These are phyloP conservation scores for Polyploca ridens DNA, from an alignment of 2,888 invertebrate species.

Conservation along the genomic window DNA sequence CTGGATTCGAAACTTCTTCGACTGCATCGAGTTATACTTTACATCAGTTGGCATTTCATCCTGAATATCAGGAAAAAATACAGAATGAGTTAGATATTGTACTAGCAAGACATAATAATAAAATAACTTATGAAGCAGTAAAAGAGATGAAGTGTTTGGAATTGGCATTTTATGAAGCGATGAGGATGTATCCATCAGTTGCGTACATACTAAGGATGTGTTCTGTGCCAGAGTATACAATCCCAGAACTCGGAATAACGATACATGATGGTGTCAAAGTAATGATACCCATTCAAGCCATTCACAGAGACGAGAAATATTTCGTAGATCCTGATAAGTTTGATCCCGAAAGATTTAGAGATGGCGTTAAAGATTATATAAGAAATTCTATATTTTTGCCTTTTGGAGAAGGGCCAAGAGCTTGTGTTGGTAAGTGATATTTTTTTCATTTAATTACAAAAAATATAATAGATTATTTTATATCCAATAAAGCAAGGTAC, in stretches of 20 bases:
- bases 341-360: conserved; percentile 67
- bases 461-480: too few relatives aligned
- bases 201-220: conserved; percentile 68
- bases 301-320: conserved; percentile 69
- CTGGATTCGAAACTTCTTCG: conserved; percentile 82
- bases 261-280: conserved; percentile 65
- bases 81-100: conserved; percentile 73
- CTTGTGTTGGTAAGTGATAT: conserved; percentile 70
- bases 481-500: too few relatives aligned
- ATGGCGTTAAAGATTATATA: conserved; percentile 52
- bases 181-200: conserved; percentile 74
- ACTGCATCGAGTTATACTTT: conserved; percentile 75
- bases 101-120: conserved; percentile 59
- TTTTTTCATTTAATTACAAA: too few relatives aligned
- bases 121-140: conserved; percentile 68
- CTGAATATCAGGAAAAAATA: conserved; percentile 70
- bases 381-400: conserved; percentile 66
- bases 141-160: conserved; percentile 73
- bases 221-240: conserved; percentile 64
- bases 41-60: conserved; percentile 76
- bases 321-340: conserved; percentile 65
- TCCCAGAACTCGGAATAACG: conserved; percentile 67
- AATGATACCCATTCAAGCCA: conserved; percentile 69
- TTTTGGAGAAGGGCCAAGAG: conserved; percentile 73
- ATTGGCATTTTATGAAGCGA: conserved; percentile 70